Evolutionary conservation across 2,888 invertebrate species (phyloP).

Genomic region (Hirtodrosophila histrioides): DNA sequence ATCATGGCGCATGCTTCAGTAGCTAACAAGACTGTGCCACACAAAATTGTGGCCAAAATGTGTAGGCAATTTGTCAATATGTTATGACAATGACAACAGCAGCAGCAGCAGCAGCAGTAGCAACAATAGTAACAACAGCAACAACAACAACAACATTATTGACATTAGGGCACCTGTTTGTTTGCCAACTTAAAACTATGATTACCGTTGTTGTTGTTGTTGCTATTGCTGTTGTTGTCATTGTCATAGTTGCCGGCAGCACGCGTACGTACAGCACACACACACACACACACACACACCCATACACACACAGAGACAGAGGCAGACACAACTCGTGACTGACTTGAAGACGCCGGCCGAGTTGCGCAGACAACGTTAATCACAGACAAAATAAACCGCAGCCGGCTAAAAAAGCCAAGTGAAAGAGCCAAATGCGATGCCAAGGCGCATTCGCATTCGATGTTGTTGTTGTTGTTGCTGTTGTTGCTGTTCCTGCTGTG

Average conservation of each 20-base stretch:
- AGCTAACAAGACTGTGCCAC: constrained; percentile 47
- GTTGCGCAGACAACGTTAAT: constrained; percentile 63
- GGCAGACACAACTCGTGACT: constrained; percentile 66
- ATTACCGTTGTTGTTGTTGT: constrained; percentile 68
- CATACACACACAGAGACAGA: constrained; percentile 29
- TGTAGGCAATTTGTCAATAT: constrained; percentile 76
- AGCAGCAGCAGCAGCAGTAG: constrained; percentile 21
- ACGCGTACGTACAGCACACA: constrained; percentile 61
- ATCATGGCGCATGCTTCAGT: constrained; percentile 69
- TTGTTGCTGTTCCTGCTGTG: constrained; percentile 1
- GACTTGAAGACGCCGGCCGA: constrained; percentile 47
- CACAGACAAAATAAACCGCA: constrained; percentile 63
- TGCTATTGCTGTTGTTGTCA: constrained; percentile 38
- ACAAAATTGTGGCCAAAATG: constrained; percentile 72
- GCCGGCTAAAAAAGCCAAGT: constrained; percentile 42
- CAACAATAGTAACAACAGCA: constrained; percentile 18
- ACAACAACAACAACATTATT: constrained; percentile 61
- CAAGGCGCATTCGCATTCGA: constrained; percentile 36
- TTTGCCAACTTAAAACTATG: constrained; percentile 71
- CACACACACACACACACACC: constrained; percentile 30
- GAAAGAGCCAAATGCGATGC: constrained; percentile 58
- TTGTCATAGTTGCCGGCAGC: constrained; percentile 59
- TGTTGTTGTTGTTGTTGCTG: constrained; percentile 17
- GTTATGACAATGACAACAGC: constrained; percentile 60
- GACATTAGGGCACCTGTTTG: constrained; percentile 79